Conservation (phyloP, 2,113 vertebrate genomes). For the Excalfactoria chinensis region DNA sequence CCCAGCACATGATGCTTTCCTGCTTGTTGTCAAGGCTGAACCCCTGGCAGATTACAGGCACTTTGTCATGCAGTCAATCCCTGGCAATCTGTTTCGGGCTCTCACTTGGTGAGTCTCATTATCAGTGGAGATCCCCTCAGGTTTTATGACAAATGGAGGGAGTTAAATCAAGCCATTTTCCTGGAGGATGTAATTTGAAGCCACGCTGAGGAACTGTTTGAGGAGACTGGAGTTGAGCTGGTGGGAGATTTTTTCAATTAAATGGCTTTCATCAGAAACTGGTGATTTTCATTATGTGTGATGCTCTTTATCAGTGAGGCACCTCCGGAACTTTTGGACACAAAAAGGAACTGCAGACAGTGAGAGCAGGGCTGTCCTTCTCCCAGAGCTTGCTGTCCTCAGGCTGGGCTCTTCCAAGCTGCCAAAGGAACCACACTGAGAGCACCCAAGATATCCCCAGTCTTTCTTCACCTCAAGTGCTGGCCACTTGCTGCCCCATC, state of each 20-base stretch:
- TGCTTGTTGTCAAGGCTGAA: background rate
- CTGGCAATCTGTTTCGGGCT: background rate
- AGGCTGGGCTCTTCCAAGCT: background rate
- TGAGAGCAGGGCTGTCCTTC: rapidly evolving
- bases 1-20: background rate
- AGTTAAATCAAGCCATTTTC: slow-evolving; percentile 36
- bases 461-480: background rate
- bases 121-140: background rate
- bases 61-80: background rate
- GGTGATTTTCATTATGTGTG: background rate
- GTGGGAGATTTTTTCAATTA: slow-evolving; percentile 20
- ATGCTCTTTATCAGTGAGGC: background rate
- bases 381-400: background rate
- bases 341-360: background rate
- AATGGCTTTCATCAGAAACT: slow-evolving; percentile 4
- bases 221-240: background rate
- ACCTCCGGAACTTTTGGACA: background rate
- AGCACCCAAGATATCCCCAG: too few species aligned
- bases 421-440: background rate
- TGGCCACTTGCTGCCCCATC: rapidly evolving
- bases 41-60: background rate
- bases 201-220: slow-evolving; percentile 12
- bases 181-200: slow-evolving; percentile 10
- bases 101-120: slow-evolving; percentile 22
- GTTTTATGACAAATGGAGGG: slow-evolving; percentile 15